Evolutionary conservation across 1,140 invertebrate species (phyloP), one percentile per base, ranked within the genome.

Genomic region (Orius laevigatus): DNA sequence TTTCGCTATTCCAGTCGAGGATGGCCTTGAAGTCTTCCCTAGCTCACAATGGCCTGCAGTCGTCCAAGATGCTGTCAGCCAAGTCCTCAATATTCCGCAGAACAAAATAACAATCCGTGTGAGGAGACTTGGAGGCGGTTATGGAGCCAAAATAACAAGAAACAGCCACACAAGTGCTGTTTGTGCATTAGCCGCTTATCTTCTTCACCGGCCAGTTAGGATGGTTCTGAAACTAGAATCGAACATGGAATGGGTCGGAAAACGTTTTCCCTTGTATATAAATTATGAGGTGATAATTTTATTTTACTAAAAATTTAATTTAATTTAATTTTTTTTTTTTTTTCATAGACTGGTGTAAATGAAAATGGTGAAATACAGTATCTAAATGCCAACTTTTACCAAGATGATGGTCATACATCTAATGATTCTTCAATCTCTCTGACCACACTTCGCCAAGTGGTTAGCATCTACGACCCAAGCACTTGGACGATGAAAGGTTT

Each of bases 121-220:
- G 0, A 68, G 73, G 44, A 67, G 81, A 35, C 46, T 84, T 0
- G 83, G 83, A 0, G 83, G 83, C 16, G 78, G 64, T 2, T 86
- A 81, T 48, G 83, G 79, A 5, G 67, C 70, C 25, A 79, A 84
- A 61, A 70, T 75, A 36, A 69, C 71, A 2, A 67, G 79, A 4
- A 62, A 66, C 9, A 61, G 62, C 1, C 61, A 69, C 31, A 61
- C 72, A 2, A 65, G 75, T 0, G 69, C 70, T 10, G 73, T 75
- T 1, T 75, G 74, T 47, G 75, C 78, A 0, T 53, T 84, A 1
- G 77, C 71, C 1, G 73, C 74, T 10, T 58, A 70, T 48, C 70
- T 71, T 18, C 59, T 78, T 18, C 69, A 75, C 56, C 59, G 65
- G 32, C 76, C 79, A 0, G 72, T 76, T 10, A 60, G 78, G 31